These are phyloP conservation scores for Drosophila nigromelanica DNA, from an alignment of 1,140 invertebrate species.

Conservation along the genomic window DNA sequence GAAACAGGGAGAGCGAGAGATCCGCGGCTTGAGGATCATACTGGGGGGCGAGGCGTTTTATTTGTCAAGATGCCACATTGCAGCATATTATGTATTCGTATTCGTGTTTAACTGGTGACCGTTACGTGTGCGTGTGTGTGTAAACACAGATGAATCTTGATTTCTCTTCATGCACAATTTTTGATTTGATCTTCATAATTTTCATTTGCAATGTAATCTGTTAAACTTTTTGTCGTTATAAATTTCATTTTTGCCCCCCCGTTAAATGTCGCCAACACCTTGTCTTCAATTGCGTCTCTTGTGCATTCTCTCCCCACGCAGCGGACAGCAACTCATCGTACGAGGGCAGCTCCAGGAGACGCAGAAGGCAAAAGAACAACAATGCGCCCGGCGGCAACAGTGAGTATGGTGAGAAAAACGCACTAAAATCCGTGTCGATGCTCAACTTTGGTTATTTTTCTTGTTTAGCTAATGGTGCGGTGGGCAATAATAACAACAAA, in stretches of 20 bases:
- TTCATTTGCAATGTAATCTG: conserved; percentile 3
- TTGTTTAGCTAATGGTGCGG: conserved; percentile 69
- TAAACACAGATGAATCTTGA: not conserved
- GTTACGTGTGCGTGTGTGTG: not conserved
- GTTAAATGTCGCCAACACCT: not conserved
- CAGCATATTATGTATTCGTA: no score
- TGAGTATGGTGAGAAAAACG: conserved; percentile 59
- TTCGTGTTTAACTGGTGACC: not conserved
- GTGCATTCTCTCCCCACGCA: conserved; percentile 32
- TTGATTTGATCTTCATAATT: not conserved
- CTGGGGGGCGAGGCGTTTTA: conserved; percentile 2
- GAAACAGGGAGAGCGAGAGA: not conserved
- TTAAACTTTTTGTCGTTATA: conserved; percentile 13
- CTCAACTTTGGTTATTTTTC: conserved; percentile 1
- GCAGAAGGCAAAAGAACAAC: conserved; percentile 80
- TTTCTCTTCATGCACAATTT: not conserved
- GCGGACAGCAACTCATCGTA: conserved; percentile 83
- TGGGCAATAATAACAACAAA: conserved; percentile 78
- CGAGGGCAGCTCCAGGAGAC: conserved; percentile 79
- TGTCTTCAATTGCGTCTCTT: conserved; percentile 7
- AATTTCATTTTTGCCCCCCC: not conserved
- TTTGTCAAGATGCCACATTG: not conserved
- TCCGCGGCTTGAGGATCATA: conserved; percentile 5
- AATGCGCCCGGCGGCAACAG: conserved; percentile 76
- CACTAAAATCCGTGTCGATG: conserved; percentile 1